These are phyloP conservation scores for Ylistrum balloti DNA, from an alignment of 1,140 invertebrate species.

Conservation along the genomic window DNA sequence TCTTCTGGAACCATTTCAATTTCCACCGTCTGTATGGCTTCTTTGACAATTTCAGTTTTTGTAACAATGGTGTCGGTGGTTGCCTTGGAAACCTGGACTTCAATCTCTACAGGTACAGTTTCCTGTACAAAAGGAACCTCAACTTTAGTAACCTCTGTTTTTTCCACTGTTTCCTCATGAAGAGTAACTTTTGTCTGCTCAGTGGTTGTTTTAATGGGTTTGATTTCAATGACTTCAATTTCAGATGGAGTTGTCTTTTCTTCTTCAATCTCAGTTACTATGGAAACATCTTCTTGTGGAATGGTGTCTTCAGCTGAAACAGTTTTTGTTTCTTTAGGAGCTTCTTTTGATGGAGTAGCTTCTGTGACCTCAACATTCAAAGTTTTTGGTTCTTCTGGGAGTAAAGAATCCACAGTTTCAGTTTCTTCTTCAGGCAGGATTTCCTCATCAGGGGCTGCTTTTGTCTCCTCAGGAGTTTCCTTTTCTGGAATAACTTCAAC, in stretches of 20 bases:
- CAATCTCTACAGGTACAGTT: background rate
- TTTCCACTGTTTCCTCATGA: constrained; percentile 61
- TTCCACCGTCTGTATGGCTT: constrained; percentile 58
- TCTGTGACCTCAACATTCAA: constrained; percentile 53
- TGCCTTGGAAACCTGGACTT: constrained; percentile 42
- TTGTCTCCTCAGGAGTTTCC: constrained; percentile 58
- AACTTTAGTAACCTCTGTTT: constrained; percentile 65
- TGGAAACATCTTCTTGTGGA: constrained; percentile 62
- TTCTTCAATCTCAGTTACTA: constrained; percentile 64
- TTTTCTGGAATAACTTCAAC: constrained; percentile 62
- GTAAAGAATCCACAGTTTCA: constrained; percentile 56
- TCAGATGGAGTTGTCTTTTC: constrained; percentile 54
- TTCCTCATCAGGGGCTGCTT: constrained; percentile 40
- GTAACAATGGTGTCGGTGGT: constrained; percentile 52
- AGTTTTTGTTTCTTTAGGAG: constrained; percentile 61
- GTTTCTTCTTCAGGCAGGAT: constrained; percentile 48
- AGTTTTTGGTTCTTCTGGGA: constrained; percentile 53
- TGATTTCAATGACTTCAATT: constrained; percentile 51
- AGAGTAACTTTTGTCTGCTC: constrained; percentile 63
- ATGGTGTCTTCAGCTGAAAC: constrained; percentile 55
- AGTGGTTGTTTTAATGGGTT: constrained; percentile 62
- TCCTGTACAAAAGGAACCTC: background rate
- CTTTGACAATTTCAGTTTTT: constrained; percentile 57
- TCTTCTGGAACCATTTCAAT: constrained; percentile 61
- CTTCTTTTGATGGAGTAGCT: constrained; percentile 61